Evolutionary conservation across 2,797 vertebrate genomes (phyloP), one percentile per base, ranked within the genome.

Genomic region (Epinephelus malabaricus): DNA sequence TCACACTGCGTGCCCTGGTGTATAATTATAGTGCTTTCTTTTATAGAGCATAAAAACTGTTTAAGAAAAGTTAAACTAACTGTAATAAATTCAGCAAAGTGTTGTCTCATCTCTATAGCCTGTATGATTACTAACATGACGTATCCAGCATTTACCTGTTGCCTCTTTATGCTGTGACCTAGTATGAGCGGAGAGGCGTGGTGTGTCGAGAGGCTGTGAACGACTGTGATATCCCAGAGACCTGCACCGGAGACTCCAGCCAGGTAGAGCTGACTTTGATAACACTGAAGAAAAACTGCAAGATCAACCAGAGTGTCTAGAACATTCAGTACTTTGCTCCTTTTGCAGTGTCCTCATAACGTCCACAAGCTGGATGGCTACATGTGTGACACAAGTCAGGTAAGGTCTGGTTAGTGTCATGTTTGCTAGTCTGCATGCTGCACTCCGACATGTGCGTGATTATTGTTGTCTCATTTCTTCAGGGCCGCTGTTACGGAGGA

Each of bases 281-380:
- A 60, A 81, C 11, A 3, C 12, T 21, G 19, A 17, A 1, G 10
- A n/a, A 40, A 60, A 40, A 46, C 23, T 49, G 12, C 12, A 15
- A 65, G 19, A 34, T 81, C 25, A 53, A 21, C 8, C 5, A 7
- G 7, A 34, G 45, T 14, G 13, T 69, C 53, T 23, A n/a, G 5
- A 59, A 43, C 60, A 23, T 74, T 3, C 43, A 69, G 11, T n/a
- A 0, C 25, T 40, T 53, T 34, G 27, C 53, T 71, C 67, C 38
- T 76, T 86, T 91, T 84, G 0, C 91, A 99, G 98, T 99, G 98
- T 82, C 96, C 98, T 85, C 95, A 97, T 75, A 99, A 99, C 82
- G 96, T 99, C 62, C 97, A 99, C 94, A 99, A 98, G 91, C 96
- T 99, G 94, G 98, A 99, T 78, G 98, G 98, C 56, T 99, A 99